These are phyloP conservation scores for Myopa tessellatipennis DNA, from an alignment of 2,888 invertebrate species.

Conservation along the genomic window DNA sequence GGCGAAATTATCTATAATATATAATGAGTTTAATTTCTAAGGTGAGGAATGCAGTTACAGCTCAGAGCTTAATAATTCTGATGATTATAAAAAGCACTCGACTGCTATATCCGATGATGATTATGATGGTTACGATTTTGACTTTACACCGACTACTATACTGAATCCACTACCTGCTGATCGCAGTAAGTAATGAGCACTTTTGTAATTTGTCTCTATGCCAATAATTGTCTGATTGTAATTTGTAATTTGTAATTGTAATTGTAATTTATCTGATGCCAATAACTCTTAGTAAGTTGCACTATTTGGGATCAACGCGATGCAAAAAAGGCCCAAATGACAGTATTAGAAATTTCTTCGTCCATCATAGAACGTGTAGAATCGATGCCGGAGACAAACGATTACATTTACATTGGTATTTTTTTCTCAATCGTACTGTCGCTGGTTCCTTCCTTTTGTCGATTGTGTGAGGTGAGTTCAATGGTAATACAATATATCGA, in stretches of 20 bases:
- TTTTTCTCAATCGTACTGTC: constrained; percentile 73
- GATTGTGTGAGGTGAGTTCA: constrained; percentile 62
- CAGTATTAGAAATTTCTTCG: constrained; percentile 94
- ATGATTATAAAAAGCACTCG: constrained; percentile 69
- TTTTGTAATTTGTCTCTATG: constrained; percentile 1
- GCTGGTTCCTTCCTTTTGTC: constrained; percentile 72
- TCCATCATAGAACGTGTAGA: constrained; percentile 94
- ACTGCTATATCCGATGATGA: constrained; percentile 69
- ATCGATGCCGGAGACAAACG: constrained; percentile 80
- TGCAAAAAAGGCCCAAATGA: constrained; percentile 91
- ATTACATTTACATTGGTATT: constrained; percentile 81
- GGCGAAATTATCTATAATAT: not conserved
- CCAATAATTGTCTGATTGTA: too few species aligned
- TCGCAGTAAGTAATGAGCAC: constrained; percentile 72
- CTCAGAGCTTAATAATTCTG: constrained; percentile 78
- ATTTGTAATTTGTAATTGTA: too few species aligned
- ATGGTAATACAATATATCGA: not conserved
- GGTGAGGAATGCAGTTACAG: constrained; percentile 77
- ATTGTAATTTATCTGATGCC: too few species aligned
- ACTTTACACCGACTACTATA: constrained; percentile 80
- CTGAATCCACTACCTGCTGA: constrained; percentile 79
- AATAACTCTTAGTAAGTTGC: constrained; percentile 80
- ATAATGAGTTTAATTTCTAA: constrained; percentile 34
- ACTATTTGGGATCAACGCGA: constrained; percentile 94
- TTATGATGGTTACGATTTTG: constrained; percentile 71